A percentile compares a stretch with the other conserved stretches of the same genome.
These are phyloP conservation scores for Gymnosoma rotundatum DNA, from an alignment of 2,888 invertebrate genomes.

Conservation along the genomic window DNA sequence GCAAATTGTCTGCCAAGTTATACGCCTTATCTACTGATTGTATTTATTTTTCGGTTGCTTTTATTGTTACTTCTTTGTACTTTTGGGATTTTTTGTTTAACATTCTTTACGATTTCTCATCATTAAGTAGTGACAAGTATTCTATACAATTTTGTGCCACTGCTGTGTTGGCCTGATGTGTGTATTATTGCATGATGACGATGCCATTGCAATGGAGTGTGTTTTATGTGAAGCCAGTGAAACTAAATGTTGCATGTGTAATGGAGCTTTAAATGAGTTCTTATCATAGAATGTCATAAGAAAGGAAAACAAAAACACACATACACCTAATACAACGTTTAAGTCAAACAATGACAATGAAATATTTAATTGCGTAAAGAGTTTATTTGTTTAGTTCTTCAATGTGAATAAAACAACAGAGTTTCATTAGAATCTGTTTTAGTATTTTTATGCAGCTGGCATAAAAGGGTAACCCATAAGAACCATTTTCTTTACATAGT, in stretches of 20 bases:
- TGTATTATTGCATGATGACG: constrained; percentile 32
- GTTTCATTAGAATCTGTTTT: constrained; percentile 14
- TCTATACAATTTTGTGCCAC: neutral
- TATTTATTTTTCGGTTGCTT: constrained; percentile 65
- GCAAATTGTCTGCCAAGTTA: constrained; percentile 78
- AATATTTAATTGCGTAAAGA: constrained; percentile 48
- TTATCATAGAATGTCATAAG: constrained; percentile 66
- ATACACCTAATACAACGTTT: neutral
- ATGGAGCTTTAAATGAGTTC: constrained; percentile 79
- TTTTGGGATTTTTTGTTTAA: constrained; percentile 7
- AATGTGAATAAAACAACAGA: constrained; percentile 31
- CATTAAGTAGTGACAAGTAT: constrained; percentile 42
- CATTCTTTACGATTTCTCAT: constrained; percentile 37
- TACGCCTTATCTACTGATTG: constrained; percentile 67
- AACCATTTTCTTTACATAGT: too few relatives aligned
- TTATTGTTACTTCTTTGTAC: constrained; percentile 42
- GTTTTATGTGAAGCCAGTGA: constrained; percentile 16
- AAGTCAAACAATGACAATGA: constrained; percentile 56
- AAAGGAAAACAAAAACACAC: neutral
- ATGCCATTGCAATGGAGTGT: constrained; percentile 19
- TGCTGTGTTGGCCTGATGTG: neutral
- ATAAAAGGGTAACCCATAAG: too few relatives aligned
- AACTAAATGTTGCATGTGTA: constrained; percentile 74
- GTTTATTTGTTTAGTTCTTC: constrained; percentile 62
- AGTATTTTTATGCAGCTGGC: too few relatives aligned